Base-by-base conservation (phyloP, 1,140 invertebrate species). In the Oryzaephilus surinamensis region DNA sequence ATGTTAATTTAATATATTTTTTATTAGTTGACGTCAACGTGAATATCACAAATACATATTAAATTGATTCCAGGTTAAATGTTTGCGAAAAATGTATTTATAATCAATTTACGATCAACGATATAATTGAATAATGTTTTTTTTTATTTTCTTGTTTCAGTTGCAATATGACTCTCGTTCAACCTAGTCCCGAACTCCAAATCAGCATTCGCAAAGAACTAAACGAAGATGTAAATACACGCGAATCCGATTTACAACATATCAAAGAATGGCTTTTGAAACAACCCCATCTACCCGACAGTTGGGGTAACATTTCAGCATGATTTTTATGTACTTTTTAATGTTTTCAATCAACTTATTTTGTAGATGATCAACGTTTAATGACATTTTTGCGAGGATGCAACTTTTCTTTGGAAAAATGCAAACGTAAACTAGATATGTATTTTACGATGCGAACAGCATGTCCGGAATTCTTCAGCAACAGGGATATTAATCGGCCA, bases 401-500 rank as follows among this genome's bases (percentile, higher is more conserved):
- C 59, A 90, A 88, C 65, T 86, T 82, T 54, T 85, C 82, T 12
- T 53, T 87, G 42, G 84, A 88, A 54, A 81, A 82, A 56, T 77
- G 77, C 12, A 89, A 89, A 61, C 69, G 70, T 47, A 90, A 90
- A 63, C 54, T 90, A 28, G 85, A 90, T 58, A 79, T 63, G 57
- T 67, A 65, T 55, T 84, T 84, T 55, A 84, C 86, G 10, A 87
- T 89, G 84, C 67, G 84, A 16, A 72, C 79, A 6, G 78, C 82
- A 1, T 74, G 82, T 12, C 86, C 86, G 0, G 86, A 91, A 58
- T 85, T 89, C 59, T 89, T 88, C 57, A 64, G 65, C 26, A 79
- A 86, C 55, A 69, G 84, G 13, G 81, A 87, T 48, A 71, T 85
- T 32, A 76, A 64, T 6, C 69, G 68, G 12, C 74, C 76, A 0